A percentile compares a stretch with the other conserved stretches of the same genome.
These are phyloP conservation scores for Rhyacophila brunnea DNA, from an alignment of 1,140 invertebrate genomes.

Conservation along the genomic window DNA sequence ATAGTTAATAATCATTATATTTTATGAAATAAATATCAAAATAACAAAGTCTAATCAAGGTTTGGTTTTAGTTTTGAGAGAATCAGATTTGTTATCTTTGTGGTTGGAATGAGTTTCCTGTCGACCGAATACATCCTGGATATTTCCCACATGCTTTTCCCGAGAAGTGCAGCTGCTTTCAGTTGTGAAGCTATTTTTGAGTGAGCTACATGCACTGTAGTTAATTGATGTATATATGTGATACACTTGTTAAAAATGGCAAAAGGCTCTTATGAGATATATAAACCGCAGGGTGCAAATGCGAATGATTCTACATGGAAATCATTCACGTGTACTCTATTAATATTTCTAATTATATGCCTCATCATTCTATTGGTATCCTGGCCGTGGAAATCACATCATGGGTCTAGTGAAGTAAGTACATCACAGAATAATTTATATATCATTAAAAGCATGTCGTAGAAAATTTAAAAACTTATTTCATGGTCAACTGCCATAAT, in stretches of 20 bases:
- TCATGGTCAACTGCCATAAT: too few species aligned
- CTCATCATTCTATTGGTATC: constrained; percentile 14
- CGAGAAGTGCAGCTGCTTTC: too few species aligned
- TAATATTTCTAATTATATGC: constrained; percentile 16
- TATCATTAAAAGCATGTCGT: too few species aligned
- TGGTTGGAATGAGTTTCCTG: neutral
- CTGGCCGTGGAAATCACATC: neutral
- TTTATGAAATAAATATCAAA: neutral
- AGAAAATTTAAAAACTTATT: too few species aligned
- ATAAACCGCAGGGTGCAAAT: constrained; percentile 5
- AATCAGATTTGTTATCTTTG: neutral
- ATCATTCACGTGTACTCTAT: constrained; percentile 11
- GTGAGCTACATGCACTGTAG: neutral
- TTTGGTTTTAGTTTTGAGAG: neutral
- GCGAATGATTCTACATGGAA: constrained; percentile 15
- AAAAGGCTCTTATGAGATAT: constrained; percentile 13
- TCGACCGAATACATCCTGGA: neutral
- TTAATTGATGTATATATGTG: neutral
- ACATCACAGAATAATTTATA: too few species aligned
- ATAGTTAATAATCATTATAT: neutral
- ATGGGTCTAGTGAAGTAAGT: neutral
- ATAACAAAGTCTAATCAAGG: neutral
- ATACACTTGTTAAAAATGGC: constrained; percentile 10
- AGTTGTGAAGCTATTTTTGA: neutral
- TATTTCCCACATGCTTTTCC: neutral